Percentiles rank a stretch among this genome's conserved stretches.
Conservation (phyloP, 2,888 invertebrate genomes). For the Aspidapion aeneum region DNA sequence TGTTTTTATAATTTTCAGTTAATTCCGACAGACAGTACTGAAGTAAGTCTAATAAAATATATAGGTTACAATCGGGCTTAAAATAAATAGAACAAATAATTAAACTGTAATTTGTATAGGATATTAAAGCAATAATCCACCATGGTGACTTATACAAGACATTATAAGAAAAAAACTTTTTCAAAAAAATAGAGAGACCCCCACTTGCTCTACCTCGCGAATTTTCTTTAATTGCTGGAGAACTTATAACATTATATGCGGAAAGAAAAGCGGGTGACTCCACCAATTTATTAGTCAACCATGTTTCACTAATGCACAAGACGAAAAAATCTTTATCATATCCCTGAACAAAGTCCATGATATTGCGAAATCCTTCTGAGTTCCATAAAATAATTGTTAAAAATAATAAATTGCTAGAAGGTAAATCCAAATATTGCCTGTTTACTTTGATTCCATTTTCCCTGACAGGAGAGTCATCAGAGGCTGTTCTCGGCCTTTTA, state of each 20-base stretch:
- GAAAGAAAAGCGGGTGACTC: background rate
- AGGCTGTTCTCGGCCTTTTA: background rate
- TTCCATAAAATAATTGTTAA: too few relatives aligned
- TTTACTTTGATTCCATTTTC: background rate
- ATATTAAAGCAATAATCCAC: too few relatives aligned
- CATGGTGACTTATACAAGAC: background rate
- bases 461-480: background rate
- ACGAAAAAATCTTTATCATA: background rate
- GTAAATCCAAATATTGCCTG: background rate
- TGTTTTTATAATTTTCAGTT: background rate
- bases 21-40: background rate
- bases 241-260: background rate
- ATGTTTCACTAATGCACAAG: background rate
- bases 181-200: background rate
- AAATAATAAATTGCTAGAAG: too few relatives aligned
- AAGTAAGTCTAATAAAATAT: background rate
- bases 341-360: background rate
- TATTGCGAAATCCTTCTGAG: background rate
- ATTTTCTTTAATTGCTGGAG: background rate
- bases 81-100: too few relatives aligned
- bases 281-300: background rate
- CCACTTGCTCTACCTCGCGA: background rate
- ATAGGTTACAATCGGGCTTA: background rate
- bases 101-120: too few relatives aligned
- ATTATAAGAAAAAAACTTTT: background rate